Evolutionary conservation across 2,797 vertebrate species (phyloP), one percentile per base, ranked within the genome.

Genomic region (Cetoscarus ocellatus): DNA sequence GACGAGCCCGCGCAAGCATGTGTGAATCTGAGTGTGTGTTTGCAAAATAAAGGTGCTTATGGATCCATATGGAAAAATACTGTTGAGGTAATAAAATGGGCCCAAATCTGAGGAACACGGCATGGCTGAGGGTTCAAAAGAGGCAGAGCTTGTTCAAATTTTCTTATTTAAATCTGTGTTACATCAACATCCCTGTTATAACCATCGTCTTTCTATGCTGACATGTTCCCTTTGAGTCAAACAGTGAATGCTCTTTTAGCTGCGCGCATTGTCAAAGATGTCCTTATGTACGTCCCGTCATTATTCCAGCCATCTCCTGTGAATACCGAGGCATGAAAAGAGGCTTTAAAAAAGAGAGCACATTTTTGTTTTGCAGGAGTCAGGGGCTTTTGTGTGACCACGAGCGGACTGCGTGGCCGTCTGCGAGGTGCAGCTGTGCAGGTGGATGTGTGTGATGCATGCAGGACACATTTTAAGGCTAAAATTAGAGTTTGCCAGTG

Each of bases 201-300:
- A 35, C 15, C 62, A 13, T 13, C 63, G 69, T 49, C 66, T 81
- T 67, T 81, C 27, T 64, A 47, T 66, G 58, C 7, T 79, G 73
- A 80, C 70, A 75, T 75, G 44, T 82, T 86, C 58, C 82, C 58
- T 68, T 44, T 39, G 67, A 67, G 51, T 74, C 79, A 59, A 70
- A 79, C 72, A 67, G 57, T 54, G 81, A 84, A 86, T 80, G 80
- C 62, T 75, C 65, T 74, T 84, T 75, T 67, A 68, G 67, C 72
- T 38, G 67, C 58, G 12, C 5, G 61, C 67, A 80, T 91, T 90
- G 86, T 90, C 50, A 53, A 82, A 18, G 63, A 70, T 61, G 77
- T 73, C 55, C 50, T 82, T 74, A 77, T 86, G 85, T 86, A 76
- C 56, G 70, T 64, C 70, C 75, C 70, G 1, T 61, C 66, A 70